Percentiles rank a stretch among this genome's conserved stretches.
These are phyloP conservation scores for Lochmaea capreae DNA, from an alignment of 2,888 invertebrate species.

Conservation along the genomic window DNA sequence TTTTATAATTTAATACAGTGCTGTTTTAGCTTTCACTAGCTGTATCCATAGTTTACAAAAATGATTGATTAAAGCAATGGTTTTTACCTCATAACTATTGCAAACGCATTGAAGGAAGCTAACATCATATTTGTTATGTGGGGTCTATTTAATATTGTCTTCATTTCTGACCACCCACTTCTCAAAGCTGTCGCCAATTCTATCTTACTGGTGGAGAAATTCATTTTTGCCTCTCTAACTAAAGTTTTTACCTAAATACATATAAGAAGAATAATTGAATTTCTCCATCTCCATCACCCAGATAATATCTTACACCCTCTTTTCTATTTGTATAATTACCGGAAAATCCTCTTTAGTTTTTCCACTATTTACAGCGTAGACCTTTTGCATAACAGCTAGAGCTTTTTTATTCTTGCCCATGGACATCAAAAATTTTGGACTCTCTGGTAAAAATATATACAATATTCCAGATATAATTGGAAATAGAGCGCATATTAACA, in stretches of 20 bases:
- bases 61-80: neutral
- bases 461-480: constrained; percentile 74
- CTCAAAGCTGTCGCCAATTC: constrained; percentile 67
- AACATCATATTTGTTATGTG: constrained; percentile 72
- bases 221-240: constrained; percentile 59
- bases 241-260: constrained; percentile 60
- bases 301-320: too few relatives aligned
- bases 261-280: too few relatives aligned
- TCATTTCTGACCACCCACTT: constrained; percentile 73
- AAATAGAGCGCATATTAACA: constrained; percentile 72
- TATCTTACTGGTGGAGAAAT: constrained; percentile 56
- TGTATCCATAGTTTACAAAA: too few relatives aligned
- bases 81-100: constrained; percentile 74
- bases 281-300: too few relatives aligned
- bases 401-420: constrained; percentile 76
- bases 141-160: constrained; percentile 74
- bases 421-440: constrained; percentile 82
- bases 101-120: constrained; percentile 74
- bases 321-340: constrained; percentile 63
- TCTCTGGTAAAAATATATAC: constrained; percentile 76
- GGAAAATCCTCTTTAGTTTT: constrained; percentile 73
- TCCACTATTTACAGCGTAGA: constrained; percentile 76
- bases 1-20: too few relatives aligned
- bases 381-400: constrained; percentile 70
- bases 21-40: too few relatives aligned